A percentile compares a stretch with the other conserved stretches of the same genome.
phyloP scores from a whole-genome alignment of 2,888 invertebrate species.

The Diarsia mendica region DNA sequence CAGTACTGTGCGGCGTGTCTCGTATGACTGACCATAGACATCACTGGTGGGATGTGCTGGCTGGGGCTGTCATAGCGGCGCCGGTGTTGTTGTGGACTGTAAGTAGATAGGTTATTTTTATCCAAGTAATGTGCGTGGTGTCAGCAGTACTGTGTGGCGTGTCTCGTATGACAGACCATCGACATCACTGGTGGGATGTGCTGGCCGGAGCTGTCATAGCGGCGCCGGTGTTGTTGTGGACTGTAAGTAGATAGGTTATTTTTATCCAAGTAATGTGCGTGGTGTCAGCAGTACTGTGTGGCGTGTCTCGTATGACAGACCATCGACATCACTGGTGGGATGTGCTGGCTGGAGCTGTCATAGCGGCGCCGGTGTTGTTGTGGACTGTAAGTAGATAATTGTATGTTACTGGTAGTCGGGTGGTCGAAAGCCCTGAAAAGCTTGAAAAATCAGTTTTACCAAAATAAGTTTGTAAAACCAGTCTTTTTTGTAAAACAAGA shows the following conservation, averaged over 20 bases:
- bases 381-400: slow-evolving; percentile 90
- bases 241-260: slow-evolving; percentile 89
- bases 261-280: slow-evolving; percentile 89
- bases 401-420: no score
- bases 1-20: slow-evolving; percentile 91
- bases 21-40: slow-evolving; percentile 93
- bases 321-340: slow-evolving; percentile 95
- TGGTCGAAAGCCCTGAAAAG: no score
- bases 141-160: slow-evolving; percentile 91
- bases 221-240: slow-evolving; percentile 87
- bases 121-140: slow-evolving; percentile 88
- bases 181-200: slow-evolving; percentile 96
- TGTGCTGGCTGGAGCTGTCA: slow-evolving; percentile 91
- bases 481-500: no score
- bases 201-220: slow-evolving; percentile 91
- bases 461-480: no score
- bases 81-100: slow-evolving; percentile 90
- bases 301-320: slow-evolving; percentile 92
- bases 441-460: no score
- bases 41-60: slow-evolving; percentile 95
- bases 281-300: slow-evolving; percentile 90
- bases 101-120: no score
- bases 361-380: slow-evolving; percentile 89
- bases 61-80: slow-evolving; percentile 90
- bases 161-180: slow-evolving; percentile 92